These are phyloP conservation scores for Spondyliosoma cantharus DNA, from an alignment of 2,797 vertebrate species.

Conservation along the genomic window DNA sequence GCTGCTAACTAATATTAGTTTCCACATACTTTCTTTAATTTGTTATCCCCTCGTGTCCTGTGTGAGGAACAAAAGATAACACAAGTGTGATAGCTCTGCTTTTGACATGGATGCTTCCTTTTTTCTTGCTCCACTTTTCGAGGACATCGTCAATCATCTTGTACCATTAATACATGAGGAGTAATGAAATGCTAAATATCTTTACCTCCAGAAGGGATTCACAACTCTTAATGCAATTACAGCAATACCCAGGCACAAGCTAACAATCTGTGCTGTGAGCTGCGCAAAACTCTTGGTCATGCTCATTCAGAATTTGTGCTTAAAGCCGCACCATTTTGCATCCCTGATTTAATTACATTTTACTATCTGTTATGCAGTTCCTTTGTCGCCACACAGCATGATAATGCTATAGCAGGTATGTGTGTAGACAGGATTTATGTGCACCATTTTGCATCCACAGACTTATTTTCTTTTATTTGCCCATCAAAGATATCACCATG, in stretches of 20 bases:
- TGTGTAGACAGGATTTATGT: background rate
- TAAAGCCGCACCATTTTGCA: conserved; percentile 15
- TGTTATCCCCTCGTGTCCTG: background rate
- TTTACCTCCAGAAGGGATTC: background rate
- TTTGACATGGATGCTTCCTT: background rate
- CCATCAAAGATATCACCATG: background rate
- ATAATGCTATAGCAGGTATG: background rate
- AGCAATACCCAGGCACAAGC: background rate
- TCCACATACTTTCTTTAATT: conserved; percentile 5
- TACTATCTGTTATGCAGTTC: background rate
- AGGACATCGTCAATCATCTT: background rate
- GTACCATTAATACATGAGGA: too few relatives aligned
- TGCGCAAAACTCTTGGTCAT: background rate
- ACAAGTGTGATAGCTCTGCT: background rate
- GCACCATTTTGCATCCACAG: conserved; percentile 12
- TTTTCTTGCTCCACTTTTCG: background rate
- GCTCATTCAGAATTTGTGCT: background rate
- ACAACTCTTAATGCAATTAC: background rate
- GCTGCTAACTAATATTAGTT: conserved; percentile 47
- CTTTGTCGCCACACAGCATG: background rate
- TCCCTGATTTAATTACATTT: background rate
- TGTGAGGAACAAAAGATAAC: background rate
- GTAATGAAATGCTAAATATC: background rate
- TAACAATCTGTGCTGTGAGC: background rate
- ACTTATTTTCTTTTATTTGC: too few relatives aligned